A percentile compares a stretch with the other conserved stretches of the same genome.
phyloP scores from a whole-genome alignment of 2,888 invertebrate species.

The Drosophila prolongata region DNA sequence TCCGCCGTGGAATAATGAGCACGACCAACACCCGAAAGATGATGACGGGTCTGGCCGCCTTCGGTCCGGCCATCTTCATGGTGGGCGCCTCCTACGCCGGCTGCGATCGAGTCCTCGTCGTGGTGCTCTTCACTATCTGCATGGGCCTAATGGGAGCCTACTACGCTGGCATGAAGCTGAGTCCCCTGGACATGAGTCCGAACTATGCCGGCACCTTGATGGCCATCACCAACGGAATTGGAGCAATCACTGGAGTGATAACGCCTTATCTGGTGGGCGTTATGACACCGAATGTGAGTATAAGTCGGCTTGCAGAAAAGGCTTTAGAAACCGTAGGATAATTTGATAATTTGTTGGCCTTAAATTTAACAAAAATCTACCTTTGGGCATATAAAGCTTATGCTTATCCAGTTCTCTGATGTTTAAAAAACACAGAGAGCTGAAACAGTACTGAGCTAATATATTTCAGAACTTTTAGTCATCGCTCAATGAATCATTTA shows the following conservation, averaged over 20 bases:
- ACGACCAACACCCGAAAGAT: constrained; percentile 84
- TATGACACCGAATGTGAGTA: constrained; percentile 88
- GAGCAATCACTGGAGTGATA: constrained; percentile 89
- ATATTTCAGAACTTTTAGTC: not conserved
- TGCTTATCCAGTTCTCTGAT: no score
- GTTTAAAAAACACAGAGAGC: no score
- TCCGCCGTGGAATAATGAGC: constrained; percentile 86
- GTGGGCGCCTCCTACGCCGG: constrained; percentile 89
- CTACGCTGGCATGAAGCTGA: constrained; percentile 90
- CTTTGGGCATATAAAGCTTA: no score
- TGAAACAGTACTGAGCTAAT: no score
- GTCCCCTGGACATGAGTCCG: constrained; percentile 88
- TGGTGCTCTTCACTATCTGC: constrained; percentile 87
- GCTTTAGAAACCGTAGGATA: no score
- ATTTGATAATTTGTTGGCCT: no score
- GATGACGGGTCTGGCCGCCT: constrained; percentile 89
- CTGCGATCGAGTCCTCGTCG: constrained; percentile 87
- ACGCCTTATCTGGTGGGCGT: constrained; percentile 89
- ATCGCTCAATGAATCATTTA: not conserved
- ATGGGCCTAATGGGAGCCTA: constrained; percentile 90
- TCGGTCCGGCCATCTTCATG: constrained; percentile 89
- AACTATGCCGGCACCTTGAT: constrained; percentile 88
- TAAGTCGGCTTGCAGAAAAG: no score
- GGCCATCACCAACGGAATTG: constrained; percentile 90
- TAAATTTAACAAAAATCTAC: no score